Evolutionary conservation across 2,113 vertebrate genomes (phyloP).

Genomic region (Polypterus bichir): DNA sequence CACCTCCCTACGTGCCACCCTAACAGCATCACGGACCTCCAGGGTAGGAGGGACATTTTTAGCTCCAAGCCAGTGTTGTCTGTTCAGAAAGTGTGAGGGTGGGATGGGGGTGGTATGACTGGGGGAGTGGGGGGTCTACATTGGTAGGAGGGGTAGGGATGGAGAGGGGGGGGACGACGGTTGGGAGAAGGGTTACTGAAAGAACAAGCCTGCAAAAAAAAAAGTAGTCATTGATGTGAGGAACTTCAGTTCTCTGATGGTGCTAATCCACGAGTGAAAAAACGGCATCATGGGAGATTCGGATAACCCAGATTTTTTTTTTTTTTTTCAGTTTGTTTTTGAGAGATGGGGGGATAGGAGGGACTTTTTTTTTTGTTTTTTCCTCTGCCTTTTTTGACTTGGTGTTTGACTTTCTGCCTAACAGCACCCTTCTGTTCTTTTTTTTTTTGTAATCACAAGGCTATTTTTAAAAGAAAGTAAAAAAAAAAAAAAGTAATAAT

Average conservation of each 20-base stretch:
- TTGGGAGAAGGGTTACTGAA: slow-evolving; percentile 4
- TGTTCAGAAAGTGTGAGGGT: slow-evolving; percentile 35
- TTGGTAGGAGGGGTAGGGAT: slow-evolving; percentile 9
- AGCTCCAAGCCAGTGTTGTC: slow-evolving; percentile 61
- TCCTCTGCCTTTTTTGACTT: slow-evolving; percentile 26
- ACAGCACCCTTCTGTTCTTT: slow-evolving; percentile 65
- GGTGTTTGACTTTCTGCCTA: slow-evolving; percentile 56
- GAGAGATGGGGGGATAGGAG: slow-evolving; percentile 38
- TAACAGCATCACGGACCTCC: slow-evolving; percentile 45
- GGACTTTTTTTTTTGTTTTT: slow-evolving; percentile 47
- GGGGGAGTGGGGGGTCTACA: slow-evolving; percentile 21
- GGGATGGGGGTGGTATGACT: slow-evolving; percentile 12
- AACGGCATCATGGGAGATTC: slow-evolving; percentile 17
- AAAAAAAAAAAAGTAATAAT: slow-evolving; percentile 6
- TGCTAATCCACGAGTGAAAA: slow-evolving; percentile 24
- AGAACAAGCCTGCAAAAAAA: slow-evolving; percentile 39
- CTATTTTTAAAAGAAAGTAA: slow-evolving; percentile 44
- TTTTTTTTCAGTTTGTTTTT: slow-evolving; percentile 31
- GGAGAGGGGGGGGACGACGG: slow-evolving; percentile 19
- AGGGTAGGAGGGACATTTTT: slow-evolving; percentile 46
- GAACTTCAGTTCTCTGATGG: slow-evolving; percentile 21
- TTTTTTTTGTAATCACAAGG: slow-evolving; percentile 51
- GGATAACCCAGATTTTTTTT: slow-evolving; percentile 28
- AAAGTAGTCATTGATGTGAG: not conserved
- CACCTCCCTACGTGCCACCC: slow-evolving; percentile 90